These are phyloP conservation scores for Tokudaia muenninki DNA, from an alignment of 2,797 vertebrate species.

Conservation along the genomic window DNA sequence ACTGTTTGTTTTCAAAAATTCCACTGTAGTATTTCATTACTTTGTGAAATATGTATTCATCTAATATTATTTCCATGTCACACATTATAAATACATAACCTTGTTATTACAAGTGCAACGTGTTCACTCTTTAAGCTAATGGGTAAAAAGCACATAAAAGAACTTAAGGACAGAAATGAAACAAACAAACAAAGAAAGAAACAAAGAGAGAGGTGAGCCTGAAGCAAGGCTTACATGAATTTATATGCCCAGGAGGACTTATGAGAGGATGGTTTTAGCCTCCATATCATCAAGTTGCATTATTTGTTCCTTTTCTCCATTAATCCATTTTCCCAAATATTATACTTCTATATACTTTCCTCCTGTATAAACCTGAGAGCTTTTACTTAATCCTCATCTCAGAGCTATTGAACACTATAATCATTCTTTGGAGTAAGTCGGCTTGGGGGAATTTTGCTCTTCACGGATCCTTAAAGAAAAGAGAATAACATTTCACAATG, in stretches of 20 bases:
- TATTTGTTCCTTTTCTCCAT: constrained; percentile 46
- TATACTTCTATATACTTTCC: constrained; percentile 49
- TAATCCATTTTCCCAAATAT: constrained; percentile 38
- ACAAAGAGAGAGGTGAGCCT: background rate
- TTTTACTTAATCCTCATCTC: constrained; percentile 25
- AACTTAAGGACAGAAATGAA: background rate
- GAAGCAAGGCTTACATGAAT: background rate
- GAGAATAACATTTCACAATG: constrained; percentile 36
- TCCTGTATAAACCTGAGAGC: constrained; percentile 32
- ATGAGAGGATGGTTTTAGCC: background rate
- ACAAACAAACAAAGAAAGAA: too few relatives aligned
- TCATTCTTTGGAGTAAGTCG: constrained; percentile 20
- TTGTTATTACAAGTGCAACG: background rate
- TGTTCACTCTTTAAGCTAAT: background rate
- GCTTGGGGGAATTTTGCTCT: constrained; percentile 36
- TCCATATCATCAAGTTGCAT: background rate
- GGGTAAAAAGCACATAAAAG: background rate
- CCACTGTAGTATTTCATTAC: background rate
- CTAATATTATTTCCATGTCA: background rate
- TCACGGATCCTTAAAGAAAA: constrained; percentile 11
- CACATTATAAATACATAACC: background rate
- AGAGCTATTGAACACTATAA: constrained; percentile 23
- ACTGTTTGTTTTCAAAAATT: constrained; percentile 10
- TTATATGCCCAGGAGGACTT: background rate
- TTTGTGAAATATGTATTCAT: background rate